Conservation (phyloP, 1,140 invertebrate genomes). For the Eurosta solidaginis region DNA sequence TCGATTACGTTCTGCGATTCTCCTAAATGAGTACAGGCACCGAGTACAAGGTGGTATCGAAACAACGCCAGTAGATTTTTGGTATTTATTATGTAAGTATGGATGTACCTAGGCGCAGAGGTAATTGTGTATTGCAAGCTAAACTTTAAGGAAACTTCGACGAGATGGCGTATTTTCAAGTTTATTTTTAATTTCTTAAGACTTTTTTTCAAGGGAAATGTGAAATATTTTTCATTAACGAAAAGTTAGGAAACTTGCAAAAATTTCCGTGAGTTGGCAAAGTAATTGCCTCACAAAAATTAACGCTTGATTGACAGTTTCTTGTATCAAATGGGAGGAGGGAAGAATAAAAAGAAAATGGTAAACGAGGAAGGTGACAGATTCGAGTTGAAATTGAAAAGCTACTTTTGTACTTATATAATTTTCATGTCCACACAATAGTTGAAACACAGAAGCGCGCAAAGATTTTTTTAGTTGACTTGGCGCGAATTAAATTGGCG, state of each 20-base stretch:
- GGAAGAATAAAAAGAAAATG: no score
- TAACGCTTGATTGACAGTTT: conserved; percentile 18
- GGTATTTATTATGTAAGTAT: no score
- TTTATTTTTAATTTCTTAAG: neutral
- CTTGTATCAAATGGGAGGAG: no score
- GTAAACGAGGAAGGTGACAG: neutral
- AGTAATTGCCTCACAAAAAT: neutral
- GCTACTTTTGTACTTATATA: no score
- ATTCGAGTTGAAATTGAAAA: neutral
- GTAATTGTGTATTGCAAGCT: no score
- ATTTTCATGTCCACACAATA: neutral
- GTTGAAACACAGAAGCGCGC: neutral
- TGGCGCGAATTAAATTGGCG: neutral
- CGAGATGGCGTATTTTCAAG: neutral
- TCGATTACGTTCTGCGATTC: no score
- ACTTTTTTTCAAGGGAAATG: neutral
- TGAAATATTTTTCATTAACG: neutral
- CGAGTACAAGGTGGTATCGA: no score
- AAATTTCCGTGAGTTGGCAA: neutral
- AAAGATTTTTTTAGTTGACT: neutral
- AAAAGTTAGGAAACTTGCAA: neutral
- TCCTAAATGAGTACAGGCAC: no score
- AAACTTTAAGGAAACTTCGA: neutral
- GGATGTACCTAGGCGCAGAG: no score
- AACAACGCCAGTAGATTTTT: no score